Evolutionary conservation across 1,140 invertebrate genomes (phyloP).

Genomic region (Stegodyphus mimosarum): DNA sequence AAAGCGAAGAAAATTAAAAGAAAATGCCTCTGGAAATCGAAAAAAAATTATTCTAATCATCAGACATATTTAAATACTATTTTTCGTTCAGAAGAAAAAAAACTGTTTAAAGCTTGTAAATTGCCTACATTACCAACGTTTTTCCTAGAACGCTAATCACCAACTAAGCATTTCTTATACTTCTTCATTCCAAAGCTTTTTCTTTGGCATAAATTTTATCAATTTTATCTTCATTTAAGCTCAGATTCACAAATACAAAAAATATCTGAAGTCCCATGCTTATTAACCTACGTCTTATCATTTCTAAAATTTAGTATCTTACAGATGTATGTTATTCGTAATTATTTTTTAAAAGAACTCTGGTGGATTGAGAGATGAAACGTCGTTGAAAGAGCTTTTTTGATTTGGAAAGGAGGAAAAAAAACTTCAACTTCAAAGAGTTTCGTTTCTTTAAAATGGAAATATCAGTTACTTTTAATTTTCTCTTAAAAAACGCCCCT

Average conservation of each 20-base stretch:
- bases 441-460: slow-evolving; percentile 58
- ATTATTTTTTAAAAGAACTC: slow-evolving; percentile 31
- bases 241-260: neutral
- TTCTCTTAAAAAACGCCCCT: slow-evolving; percentile 50
- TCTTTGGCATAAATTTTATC: neutral
- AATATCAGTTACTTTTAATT: slow-evolving; percentile 61
- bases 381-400: neutral
- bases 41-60: too few species aligned
- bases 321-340: slow-evolving; percentile 4
- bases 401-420: slow-evolving; percentile 5
- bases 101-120: too few species aligned
- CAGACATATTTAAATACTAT: too few species aligned
- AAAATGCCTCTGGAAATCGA: too few species aligned
- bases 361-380: neutral
- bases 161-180: too few species aligned
- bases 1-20: too few species aligned
- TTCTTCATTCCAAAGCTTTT: too few species aligned
- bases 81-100: too few species aligned
- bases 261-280: slow-evolving; percentile 1
- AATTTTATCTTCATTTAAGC: neutral
- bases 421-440: slow-evolving; percentile 43
- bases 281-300: slow-evolving; percentile 20
- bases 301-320: slow-evolving; percentile 14
- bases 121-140: too few species aligned
- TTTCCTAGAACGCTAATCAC: too few species aligned